Conservation (phyloP, 2,797 vertebrate species). For the Paedocypris micromegethes region DNA sequence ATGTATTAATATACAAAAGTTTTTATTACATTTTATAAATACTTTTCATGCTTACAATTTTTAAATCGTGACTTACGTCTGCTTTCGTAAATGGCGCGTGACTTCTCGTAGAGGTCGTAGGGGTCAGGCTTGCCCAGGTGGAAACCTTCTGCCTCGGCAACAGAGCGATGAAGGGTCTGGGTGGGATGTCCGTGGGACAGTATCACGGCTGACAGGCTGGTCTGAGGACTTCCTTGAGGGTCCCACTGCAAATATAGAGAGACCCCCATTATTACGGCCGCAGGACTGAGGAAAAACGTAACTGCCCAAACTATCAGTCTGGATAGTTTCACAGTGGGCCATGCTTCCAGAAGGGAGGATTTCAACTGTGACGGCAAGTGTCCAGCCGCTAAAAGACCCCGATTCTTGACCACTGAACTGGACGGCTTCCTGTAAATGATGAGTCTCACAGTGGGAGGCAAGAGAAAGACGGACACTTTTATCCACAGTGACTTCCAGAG, state of each 20-base stretch:
- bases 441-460: background rate
- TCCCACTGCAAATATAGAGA: constrained; percentile 76
- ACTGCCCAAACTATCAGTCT: background rate
- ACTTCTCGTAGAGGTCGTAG: constrained; percentile 98
- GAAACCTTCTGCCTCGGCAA: constrained; percentile 90
- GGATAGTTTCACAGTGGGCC: constrained; percentile 17
- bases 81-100: constrained; percentile 98
- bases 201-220: constrained; percentile 78
- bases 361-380: constrained; percentile 30
- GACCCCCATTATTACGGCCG: no score
- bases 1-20: no score
- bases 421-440: constrained; percentile 2
- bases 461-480: background rate
- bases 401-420: constrained; percentile 3
- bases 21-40: no score
- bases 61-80: constrained; percentile 81
- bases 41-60: no score
- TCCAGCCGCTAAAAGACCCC: background rate
- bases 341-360: constrained; percentile 28
- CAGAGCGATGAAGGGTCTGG: constrained; percentile 83
- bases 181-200: constrained; percentile 82
- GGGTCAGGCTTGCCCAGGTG: constrained; percentile 96
- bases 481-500: no score
- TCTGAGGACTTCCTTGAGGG: constrained; percentile 90
- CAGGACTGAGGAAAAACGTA: no score